Base-by-base conservation (phyloP, 2,888 invertebrate genomes). In the Macrosoma leucophasiata region DNA sequence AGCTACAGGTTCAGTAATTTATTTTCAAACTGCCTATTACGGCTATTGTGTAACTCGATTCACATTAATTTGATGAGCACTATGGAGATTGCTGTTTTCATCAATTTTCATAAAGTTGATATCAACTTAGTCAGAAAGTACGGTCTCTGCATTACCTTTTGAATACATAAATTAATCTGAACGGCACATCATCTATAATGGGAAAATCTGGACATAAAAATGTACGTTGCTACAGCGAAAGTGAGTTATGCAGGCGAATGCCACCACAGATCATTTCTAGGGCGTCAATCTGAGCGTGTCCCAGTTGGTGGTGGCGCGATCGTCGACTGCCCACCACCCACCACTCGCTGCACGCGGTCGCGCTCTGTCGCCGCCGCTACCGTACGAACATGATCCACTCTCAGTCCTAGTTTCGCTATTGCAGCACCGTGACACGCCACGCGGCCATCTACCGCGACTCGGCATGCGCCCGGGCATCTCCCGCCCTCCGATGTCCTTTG, bases 221-320 rank as follows among this genome's bases (percentile, higher is more conserved):
- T 60, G 50, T 58, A 58, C 41, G 59, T 48, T 49, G 47, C 32
- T 52, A 57, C 58, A 63, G 73, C 69, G 76, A 79, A 78, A 76
- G 74, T 73, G 55, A 66, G 62, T 58, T 58, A 59, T 60, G 62
- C 57, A 55, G 58, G 37, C 41, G 41, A 36, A 47, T 41, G 46
- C 46, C 46, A 46, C 48, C 55, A 48, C 46, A 48, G 50, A 48
- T 57, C 57, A 62, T 71, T 78, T 74, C 70, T 75, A 70, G 75
- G 70, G 66, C 73, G 64, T 45, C 33, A 39, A 47, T 48, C 51
- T 55, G 50, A 54, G n/a, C n/a, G n/a, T 24, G 23, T 10, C 43
- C 30, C 24, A 35, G 18, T 35, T 30, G 41, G 46, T 33, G 28
- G 23, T 29, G 31, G 13, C 40, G 43, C 38, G 29, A 42, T 43